Conservation (phyloP, 64 coral and sea anemone genomes). For the Orbicella faveolata region DNA sequence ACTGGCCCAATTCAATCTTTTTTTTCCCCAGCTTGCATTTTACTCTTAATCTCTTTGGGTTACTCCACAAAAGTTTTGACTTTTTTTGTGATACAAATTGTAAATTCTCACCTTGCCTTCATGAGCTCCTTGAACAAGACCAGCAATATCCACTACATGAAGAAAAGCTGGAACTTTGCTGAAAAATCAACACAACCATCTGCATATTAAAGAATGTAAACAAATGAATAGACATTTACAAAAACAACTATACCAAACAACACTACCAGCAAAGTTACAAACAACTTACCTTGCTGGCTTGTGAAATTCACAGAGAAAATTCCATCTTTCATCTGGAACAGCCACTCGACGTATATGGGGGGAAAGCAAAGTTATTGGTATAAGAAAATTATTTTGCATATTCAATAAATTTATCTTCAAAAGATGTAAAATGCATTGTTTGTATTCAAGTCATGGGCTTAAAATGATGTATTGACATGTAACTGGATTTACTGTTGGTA, state of each 20-base stretch:
- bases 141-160: conserved; percentile 94
- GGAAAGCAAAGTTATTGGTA: neutral
- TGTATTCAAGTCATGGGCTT: too few species aligned
- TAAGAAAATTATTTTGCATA: conserved; percentile 5
- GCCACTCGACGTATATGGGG: conserved; percentile 86
- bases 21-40: too few species aligned
- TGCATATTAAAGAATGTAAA: neutral
- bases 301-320: conserved; percentile 87
- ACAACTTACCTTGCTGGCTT: conserved; percentile 81
- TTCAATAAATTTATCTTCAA: neutral
- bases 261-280: neutral
- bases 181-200: conserved; percentile 31
- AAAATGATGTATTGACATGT: too few species aligned
- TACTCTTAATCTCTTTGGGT: too few species aligned
- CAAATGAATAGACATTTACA: too few species aligned
- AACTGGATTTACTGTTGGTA: too few species aligned
- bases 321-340: conserved; percentile 97
- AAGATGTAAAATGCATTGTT: too few species aligned
- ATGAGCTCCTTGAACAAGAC: conserved; percentile 91
- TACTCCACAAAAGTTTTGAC: too few species aligned
- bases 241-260: too few species aligned
- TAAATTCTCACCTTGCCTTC: conserved; percentile 77
- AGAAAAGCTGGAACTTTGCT: conserved; percentile 99
- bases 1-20: too few species aligned
- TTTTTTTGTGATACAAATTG: too few species aligned